These are phyloP conservation scores for Genyomyrus donnyi DNA, from an alignment of 2,113 vertebrate species.

Conservation along the genomic window DNA sequence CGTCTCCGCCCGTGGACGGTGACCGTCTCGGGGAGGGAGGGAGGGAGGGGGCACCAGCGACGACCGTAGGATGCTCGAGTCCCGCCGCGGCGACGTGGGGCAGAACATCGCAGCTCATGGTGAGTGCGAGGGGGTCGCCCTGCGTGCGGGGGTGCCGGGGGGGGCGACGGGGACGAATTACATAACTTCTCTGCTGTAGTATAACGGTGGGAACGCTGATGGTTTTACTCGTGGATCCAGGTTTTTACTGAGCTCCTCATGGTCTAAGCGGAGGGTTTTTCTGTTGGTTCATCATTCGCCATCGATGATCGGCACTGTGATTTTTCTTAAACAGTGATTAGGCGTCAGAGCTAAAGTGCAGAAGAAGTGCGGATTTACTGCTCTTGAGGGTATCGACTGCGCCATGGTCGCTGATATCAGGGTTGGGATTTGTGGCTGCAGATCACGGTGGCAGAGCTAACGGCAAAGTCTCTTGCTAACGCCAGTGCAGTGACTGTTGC, in stretches of 20 bases:
- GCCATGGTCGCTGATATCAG: background rate
- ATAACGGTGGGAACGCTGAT: background rate
- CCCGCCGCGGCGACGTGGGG: slow-evolving; percentile 35
- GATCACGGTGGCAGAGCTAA: background rate
- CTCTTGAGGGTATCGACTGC: background rate
- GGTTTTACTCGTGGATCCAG: background rate
- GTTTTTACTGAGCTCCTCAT: background rate
- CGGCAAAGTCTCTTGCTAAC: background rate
- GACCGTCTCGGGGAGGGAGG: slow-evolving; percentile 19
- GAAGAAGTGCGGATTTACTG: background rate
- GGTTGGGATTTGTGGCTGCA: background rate
- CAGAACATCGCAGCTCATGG: slow-evolving; percentile 45
- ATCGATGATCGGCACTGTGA: background rate
- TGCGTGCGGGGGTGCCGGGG: background rate
- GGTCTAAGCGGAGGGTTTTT: background rate
- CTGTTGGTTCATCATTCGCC: background rate
- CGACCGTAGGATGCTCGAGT: slow-evolving; percentile 29
- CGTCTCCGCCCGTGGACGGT: background rate
- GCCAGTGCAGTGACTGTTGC: background rate
- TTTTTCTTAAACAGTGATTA: background rate
- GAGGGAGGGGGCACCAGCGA: slow-evolving; percentile 18
- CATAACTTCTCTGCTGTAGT: slow-evolving; percentile 14
- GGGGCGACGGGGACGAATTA: slow-evolving; percentile 3
- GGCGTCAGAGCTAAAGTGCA: background rate
- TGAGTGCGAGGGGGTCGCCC: slow-evolving; percentile 31